Evolutionary conservation across 2,797 vertebrate species (phyloP).

Genomic region (Toxotes lorentzi): DNA sequence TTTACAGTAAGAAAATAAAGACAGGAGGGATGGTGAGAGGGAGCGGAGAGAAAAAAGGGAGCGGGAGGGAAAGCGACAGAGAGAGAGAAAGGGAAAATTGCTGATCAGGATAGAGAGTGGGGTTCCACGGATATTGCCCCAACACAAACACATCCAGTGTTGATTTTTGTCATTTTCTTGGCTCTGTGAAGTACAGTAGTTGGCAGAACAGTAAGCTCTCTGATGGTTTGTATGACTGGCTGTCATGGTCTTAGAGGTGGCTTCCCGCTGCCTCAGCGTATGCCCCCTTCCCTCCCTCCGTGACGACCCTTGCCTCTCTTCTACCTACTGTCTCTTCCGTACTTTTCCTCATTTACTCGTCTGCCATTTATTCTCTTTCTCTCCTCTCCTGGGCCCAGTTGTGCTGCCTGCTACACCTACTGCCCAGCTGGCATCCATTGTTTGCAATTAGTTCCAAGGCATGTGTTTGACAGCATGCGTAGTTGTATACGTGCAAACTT

Average conservation of each 20-base stretch:
- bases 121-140: constrained; percentile 77
- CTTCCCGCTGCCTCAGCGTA: constrained; percentile 59
- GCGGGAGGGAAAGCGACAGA: constrained; percentile 36
- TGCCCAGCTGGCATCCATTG: constrained; percentile 83
- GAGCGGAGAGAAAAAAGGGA: constrained; percentile 42
- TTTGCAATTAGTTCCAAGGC: constrained; percentile 79
- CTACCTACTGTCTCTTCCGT: constrained; percentile 30
- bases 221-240: constrained; percentile 74
- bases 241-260: constrained; percentile 69
- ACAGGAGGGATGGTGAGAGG: constrained; percentile 52
- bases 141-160: constrained; percentile 79
- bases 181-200: constrained; percentile 75
- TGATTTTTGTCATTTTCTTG: constrained; percentile 83
- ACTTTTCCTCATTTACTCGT: constrained; percentile 39
- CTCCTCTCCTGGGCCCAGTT: constrained; percentile 62
- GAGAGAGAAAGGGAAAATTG: constrained; percentile 66
- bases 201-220: constrained; percentile 73
- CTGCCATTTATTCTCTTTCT: constrained; percentile 28
- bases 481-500: constrained; percentile 62
- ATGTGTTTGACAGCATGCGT: constrained; percentile 72
- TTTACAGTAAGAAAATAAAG: constrained; percentile 79
- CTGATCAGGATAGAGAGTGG: constrained; percentile 77
- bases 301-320: constrained; percentile 46
- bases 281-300: constrained; percentile 50
- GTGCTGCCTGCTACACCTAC: constrained; percentile 73